Percentiles rank a stretch among this genome's conserved stretches.
Evolutionary conservation across 1,140 invertebrate genomes (phyloP).

Genomic region (Neotoxoptera formosana): DNA sequence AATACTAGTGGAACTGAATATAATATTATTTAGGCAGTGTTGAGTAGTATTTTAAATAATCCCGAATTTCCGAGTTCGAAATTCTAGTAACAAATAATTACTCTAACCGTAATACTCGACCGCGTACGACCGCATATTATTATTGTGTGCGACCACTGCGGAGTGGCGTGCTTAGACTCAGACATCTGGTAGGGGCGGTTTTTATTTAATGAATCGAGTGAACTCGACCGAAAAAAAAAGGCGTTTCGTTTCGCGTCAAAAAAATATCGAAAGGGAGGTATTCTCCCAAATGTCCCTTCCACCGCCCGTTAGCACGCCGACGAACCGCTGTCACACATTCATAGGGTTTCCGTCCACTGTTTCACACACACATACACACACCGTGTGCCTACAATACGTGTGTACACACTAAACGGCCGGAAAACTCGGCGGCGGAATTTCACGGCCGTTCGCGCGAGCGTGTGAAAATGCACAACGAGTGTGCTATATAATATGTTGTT

Average conservation of each 20-base stretch:
- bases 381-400: background rate
- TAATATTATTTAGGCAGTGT: background rate
- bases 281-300: no score
- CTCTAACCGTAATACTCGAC: background rate
- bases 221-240: background rate
- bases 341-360: background rate
- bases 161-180: background rate
- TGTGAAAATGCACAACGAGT: background rate
- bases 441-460: background rate
- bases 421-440: background rate
- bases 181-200: background rate
- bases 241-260: background rate
- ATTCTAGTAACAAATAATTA: background rate
- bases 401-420: background rate
- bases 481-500: background rate
- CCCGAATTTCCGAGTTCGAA: background rate
- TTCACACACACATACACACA: background rate
- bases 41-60: background rate
- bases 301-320: background rate
- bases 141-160: no score
- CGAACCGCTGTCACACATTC: background rate
- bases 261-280: background rate
- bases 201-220: background rate
- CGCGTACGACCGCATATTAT: background rate
- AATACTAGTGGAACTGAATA: background rate